Evolutionary conservation across 2,113 vertebrate genomes (phyloP), one percentile per base, ranked within the genome.

Genomic region (Edolisoma coerulescens): DNA sequence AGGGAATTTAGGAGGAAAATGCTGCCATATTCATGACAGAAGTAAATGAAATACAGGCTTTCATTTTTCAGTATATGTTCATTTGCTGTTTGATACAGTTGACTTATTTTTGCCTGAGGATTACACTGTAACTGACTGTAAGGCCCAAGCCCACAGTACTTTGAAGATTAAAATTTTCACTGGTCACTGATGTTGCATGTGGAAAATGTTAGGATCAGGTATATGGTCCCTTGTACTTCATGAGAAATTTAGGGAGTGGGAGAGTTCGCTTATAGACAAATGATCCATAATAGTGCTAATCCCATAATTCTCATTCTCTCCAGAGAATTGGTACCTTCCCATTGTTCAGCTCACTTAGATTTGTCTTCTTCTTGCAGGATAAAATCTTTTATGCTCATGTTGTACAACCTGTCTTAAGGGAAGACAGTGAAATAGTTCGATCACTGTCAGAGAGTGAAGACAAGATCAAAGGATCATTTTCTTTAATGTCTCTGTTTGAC

Each of bases 401-500:
- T 64, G 59, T 98, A 45, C 77, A 93, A 52, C 56, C 39, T 44
- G 23, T 97, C 14, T 92, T 98, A 82, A 79, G 13, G 35, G 86
- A 85, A 68, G 98, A 98, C 68, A 86, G 79, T 23, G 60, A 75
- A 64, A 39, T 81, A 74, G 47, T 81, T 79, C 92, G 97, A 85
- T 90, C 98, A 52, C 68, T 98, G 74, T 97, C 98, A 69, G n/a
- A 74, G 24, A 96, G 93, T 7, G 91, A 97, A 91, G 97, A 97
- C 67, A 96, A 95, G 59, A 90, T 97, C 91, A 90, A 96, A 81
- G 96, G 75, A 89, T 93, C 92, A 18, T 94, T 63, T 85, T 82
- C 96, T 77, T 94, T 98, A 83, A 60, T n/a, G 16, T 52, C 54
- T 45, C 84, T 98, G 28, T 98, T 98, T 96, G 94, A 97, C 89